Percentiles rank a stretch among this genome's conserved stretches.
These are phyloP conservation scores for Hydrochoerus hydrochaeris DNA, from an alignment of 2,113 vertebrate genomes.

Conservation along the genomic window DNA sequence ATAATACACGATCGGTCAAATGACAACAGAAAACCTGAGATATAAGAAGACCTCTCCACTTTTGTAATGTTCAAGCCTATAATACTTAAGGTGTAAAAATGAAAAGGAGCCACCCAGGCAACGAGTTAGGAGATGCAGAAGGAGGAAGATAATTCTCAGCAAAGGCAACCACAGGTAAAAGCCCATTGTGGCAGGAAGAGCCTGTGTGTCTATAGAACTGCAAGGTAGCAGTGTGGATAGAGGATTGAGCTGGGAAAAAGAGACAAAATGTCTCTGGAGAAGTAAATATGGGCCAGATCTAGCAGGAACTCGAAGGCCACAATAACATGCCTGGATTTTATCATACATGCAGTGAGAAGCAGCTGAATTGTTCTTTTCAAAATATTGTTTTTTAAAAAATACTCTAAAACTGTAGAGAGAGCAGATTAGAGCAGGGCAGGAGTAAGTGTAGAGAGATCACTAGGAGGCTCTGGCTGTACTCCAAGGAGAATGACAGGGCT, in stretches of 20 bases:
- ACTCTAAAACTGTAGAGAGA: neutral
- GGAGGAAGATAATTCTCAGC: neutral
- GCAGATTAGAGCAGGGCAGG: neutral
- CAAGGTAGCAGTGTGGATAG: neutral
- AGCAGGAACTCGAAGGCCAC: neutral
- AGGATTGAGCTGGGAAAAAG: neutral
- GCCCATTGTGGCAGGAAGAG: neutral
- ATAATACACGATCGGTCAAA: neutral
- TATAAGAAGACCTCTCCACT: neutral
- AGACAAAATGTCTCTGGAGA: neutral
- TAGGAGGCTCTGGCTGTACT: neutral
- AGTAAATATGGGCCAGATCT: neutral
- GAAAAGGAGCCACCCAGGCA: neutral
- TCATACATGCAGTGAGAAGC: neutral
- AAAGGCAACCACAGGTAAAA: neutral
- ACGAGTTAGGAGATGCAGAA: neutral
- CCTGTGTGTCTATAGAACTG: neutral
- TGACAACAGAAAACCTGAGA: neutral
- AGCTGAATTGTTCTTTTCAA: neutral
- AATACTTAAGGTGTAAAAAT: neutral
- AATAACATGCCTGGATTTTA: neutral
- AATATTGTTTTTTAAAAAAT: conserved; percentile 6
- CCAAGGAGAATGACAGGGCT: neutral
- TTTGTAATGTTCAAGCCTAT: neutral
- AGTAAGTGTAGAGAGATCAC: neutral